Percentiles rank a stretch among this genome's conserved stretches.
Conservation (phyloP, 2,113 vertebrate species). For the Poeciliopsis turrubarensis region DNA sequence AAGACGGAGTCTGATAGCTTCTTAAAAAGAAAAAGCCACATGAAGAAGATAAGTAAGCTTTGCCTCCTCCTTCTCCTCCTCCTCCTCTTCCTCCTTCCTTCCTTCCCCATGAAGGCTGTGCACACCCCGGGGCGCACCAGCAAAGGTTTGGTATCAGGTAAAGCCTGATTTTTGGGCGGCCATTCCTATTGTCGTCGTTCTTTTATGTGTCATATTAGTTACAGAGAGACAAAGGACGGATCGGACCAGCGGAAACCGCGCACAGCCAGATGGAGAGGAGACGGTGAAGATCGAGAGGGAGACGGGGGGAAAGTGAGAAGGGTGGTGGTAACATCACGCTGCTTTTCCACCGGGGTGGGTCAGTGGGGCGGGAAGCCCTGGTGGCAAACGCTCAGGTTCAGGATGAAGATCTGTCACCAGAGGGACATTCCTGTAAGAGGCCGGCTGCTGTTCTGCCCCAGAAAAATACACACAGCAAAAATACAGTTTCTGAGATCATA, state of each 20-base stretch:
- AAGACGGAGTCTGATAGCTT: constrained; percentile 52
- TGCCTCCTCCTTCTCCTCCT: constrained; percentile 20
- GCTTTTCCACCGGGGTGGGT: constrained; percentile 63
- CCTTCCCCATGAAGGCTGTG: constrained; percentile 24
- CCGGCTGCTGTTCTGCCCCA: constrained; percentile 3
- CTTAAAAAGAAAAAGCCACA: constrained; percentile 60
- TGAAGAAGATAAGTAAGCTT: constrained; percentile 69
- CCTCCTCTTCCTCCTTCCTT: constrained; percentile 17
- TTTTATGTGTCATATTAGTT: constrained; percentile 80
- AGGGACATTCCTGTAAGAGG: constrained; percentile 9
- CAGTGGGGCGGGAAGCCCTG: constrained; percentile 65
- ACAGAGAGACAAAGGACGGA: constrained; percentile 71
- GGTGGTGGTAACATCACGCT: constrained; percentile 66
- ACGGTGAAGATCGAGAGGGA: constrained; percentile 15
- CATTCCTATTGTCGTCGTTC: constrained; percentile 58
- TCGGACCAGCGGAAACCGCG: constrained; percentile 70
- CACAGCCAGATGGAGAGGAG: constrained; percentile 24
- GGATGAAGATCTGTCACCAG: constrained; percentile 11
- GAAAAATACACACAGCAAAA: not conserved
- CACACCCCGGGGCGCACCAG: constrained; percentile 58
- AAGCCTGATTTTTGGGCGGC: constrained; percentile 63
- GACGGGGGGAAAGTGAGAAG: constrained; percentile 11
- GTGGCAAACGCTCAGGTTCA: constrained; percentile 8
- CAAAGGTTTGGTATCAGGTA: constrained; percentile 69
- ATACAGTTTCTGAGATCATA: not conserved